phyloP scores from a whole-genome alignment of 2,888 invertebrate species.

The Aphrophora alni region DNA sequence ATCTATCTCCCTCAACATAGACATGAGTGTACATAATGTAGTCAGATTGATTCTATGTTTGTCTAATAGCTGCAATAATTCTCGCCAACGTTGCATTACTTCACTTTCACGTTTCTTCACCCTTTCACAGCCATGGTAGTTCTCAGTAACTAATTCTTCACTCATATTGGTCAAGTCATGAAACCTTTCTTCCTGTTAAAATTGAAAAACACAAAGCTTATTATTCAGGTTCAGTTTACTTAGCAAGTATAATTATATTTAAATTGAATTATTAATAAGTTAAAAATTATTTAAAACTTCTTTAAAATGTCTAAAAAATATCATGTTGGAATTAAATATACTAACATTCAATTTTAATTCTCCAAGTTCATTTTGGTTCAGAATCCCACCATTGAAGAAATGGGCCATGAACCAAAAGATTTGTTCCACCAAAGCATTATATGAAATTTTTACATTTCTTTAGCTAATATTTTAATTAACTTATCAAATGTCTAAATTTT shows the following conservation, averaged over 20 bases:
- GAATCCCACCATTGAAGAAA: too few species aligned
- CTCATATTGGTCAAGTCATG: conserved; percentile 94
- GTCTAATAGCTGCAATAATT: conserved; percentile 83
- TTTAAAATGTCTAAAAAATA: too few species aligned
- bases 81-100: conserved; percentile 86
- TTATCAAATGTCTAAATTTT: too few species aligned
- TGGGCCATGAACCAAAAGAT: too few species aligned
- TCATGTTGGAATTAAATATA: too few species aligned
- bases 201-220: not conserved
- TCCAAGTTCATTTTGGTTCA: too few species aligned
- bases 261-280: too few species aligned
- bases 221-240: not conserved
- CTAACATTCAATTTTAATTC: too few species aligned
- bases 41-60: conserved; percentile 79
- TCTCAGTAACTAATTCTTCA: conserved; percentile 87
- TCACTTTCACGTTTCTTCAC: conserved; percentile 75
- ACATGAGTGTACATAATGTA: conserved; percentile 84
- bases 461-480: too few species aligned
- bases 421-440: too few species aligned
- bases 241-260: not conserved
- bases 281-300: too few species aligned
- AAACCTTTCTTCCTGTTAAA: conserved; percentile 82
- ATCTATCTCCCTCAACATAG: conserved; percentile 89
- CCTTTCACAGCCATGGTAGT: conserved; percentile 87
- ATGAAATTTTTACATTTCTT: too few species aligned